phyloP scores from a whole-genome alignment of 2,797 vertebrate genomes.

The Lagorchestes hirsutus region DNA sequence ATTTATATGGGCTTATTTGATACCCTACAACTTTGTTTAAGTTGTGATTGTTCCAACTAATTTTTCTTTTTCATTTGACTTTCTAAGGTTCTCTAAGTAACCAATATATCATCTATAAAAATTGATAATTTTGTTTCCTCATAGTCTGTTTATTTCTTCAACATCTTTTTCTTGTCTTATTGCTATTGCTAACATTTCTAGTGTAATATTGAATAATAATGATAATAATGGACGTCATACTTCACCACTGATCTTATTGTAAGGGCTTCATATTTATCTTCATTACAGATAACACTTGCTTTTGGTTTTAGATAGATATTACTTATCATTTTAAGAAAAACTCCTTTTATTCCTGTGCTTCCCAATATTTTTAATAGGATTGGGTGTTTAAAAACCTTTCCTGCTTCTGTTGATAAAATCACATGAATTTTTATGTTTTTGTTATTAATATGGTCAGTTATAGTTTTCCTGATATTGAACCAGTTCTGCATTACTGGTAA shows the following conservation, averaged over 20 bases:
- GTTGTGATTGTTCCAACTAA: not conserved
- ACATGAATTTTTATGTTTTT: not conserved
- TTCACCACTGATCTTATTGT: not conserved
- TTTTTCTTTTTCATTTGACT: not conserved
- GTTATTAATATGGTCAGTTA: not conserved
- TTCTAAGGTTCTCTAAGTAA: not conserved
- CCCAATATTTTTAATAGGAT: not conserved
- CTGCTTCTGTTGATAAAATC: not conserved
- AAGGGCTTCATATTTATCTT: not conserved
- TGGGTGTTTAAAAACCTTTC: not conserved
- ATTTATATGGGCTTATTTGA: not conserved
- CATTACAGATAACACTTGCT: not conserved
- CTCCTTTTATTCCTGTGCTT: not conserved
- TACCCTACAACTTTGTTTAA: not conserved
- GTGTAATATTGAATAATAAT: not conserved
- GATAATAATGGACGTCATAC: not conserved
- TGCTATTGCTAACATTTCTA: not conserved
- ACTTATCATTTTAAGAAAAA: not conserved
- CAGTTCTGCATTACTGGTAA: no score
- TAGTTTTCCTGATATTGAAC: not conserved
- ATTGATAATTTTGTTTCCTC: not conserved
- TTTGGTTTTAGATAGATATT: not conserved
- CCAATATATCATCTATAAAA: not conserved
- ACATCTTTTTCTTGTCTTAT: not conserved
- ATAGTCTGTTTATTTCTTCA: not conserved